Base-by-base conservation (phyloP, 2,888 invertebrate species). In the Mimumesa dahlbomi region DNA sequence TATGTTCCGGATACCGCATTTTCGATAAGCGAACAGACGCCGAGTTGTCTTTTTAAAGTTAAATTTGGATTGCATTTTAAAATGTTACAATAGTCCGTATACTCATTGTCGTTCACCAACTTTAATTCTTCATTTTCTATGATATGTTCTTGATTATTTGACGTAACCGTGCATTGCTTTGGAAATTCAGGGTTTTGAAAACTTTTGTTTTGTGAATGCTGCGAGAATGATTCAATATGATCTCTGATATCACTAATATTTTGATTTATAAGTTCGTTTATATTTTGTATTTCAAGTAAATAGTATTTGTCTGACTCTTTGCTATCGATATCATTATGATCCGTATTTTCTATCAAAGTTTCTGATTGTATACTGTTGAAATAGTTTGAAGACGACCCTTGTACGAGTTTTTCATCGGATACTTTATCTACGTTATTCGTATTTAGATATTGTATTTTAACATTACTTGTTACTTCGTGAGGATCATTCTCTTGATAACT, bases 11-110 rank as follows among this genome's bases (percentile, higher is more conserved):
- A 11, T 11, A 45, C 1, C 11, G 46, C 45, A 18, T 53, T 34
- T 1, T 63, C 57, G 9, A 64, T 49, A 14, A 74, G 45, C 0
- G 54, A 62, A 11, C 58, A 57, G 1, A 59, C 34, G 18, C 66
- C 69, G 31, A 48, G 71, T 4, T 69, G 50, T 56, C 69, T 67
- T 43, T 46, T 77, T 11, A 77, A 53, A 18, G 18, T 57, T 5
- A 72, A 25, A 22, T 70, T 71, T 3, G 62, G 58, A 19, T 31
- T 49, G 7, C 21, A 46, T 1, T 34, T 53, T 18, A 61, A 57
- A 16, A 22, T 38, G 7, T 61, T 46, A 5, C 43, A 18, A 2
- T 53, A n/a, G n/a, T n/a, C n/a, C n/a, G n/a, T n/a, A n/a, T n/a
- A n/a, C n/a, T n/a, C n/a, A n/a, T n/a, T n/a, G n/a, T n/a, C n/a